Conservation (phyloP, 2,888 invertebrate species). For the Stratiomys singularior region DNA sequence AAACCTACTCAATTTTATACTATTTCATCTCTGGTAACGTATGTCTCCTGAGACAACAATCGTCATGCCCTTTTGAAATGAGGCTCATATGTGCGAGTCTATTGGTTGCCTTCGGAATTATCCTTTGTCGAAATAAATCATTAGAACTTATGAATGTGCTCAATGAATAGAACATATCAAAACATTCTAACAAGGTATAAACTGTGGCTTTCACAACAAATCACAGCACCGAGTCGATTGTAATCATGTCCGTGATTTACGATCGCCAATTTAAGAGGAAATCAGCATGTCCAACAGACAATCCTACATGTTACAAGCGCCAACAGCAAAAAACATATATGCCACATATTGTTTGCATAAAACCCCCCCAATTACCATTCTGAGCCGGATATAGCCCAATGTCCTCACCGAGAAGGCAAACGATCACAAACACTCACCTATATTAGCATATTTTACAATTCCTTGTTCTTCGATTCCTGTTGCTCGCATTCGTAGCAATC, state of each 20-base stretch:
- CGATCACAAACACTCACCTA: neutral
- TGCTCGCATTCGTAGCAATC: neutral
- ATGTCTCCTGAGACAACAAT: too few relatives aligned
- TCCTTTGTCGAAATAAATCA: too few relatives aligned
- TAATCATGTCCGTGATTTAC: neutral
- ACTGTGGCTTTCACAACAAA: too few relatives aligned
- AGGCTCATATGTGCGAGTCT: too few relatives aligned
- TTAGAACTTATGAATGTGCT: too few relatives aligned
- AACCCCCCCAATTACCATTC: slow-evolving; percentile 13
- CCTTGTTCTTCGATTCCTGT: neutral
- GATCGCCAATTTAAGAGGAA: neutral
- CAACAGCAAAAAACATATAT: neutral
- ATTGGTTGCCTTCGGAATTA: too few relatives aligned
- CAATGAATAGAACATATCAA: too few relatives aligned
- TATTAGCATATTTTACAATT: slow-evolving; percentile 25
- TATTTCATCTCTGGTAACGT: too few relatives aligned
- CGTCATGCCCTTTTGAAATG: too few relatives aligned
- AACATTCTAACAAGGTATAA: too few relatives aligned
- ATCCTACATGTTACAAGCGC: neutral
- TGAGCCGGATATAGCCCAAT: slow-evolving; percentile 28
- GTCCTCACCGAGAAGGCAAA: slow-evolving; percentile 6
- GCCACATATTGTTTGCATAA: slow-evolving; percentile 15
- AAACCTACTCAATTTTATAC: too few relatives aligned
- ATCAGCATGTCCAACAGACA: neutral
- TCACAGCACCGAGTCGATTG: neutral